Evolutionary conservation across 2,797 vertebrate species (phyloP), one percentile per base, ranked within the genome.

Genomic region (Schizothorax lantsangensis): DNA sequence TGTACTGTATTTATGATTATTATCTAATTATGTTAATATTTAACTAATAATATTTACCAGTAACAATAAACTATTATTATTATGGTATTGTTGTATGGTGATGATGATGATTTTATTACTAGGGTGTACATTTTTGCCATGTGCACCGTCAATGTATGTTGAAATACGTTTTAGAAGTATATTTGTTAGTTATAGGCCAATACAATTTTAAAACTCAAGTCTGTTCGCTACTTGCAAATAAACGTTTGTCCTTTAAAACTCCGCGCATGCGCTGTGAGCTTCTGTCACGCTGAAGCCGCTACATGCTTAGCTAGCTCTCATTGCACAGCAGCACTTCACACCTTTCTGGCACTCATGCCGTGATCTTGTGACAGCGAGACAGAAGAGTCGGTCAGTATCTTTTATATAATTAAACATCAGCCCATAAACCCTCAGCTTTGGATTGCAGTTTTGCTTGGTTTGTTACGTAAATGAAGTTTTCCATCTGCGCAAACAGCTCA

Each of bases 201-300:
- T 78, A 0, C 14, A 52, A 2, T 49, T 59, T 15, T 57, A 45
- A 80, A 17, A 80, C 5, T 45, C 38, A 30, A 5, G n/a, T 19
- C 10, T 3, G 26, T 14, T 66, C 45, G 74, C 83, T 33, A 15
- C 7, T 45, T 69, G 47, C 47, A 69, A 77, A 86, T 49, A 84
- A 88, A 81, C 89, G 4, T 81, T 81, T 87, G 84, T 81, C 75
- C 88, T 88, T 84, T 69, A 54, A 64, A 30, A 15, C 23, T 36
- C 19, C 0, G 85, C 87, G 88, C 89, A 88, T 90, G 89, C 89
- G 88, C 88, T 36, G 12, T 81, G 23, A 12, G 12, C 30, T 23
- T 12, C 73, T 85, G 85, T 88, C 82, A 62, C 33, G 54, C 86
- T 75, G 40, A 83, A 86, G 80, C 79, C 11, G 84, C 84, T 84